phyloP scores from a whole-genome alignment of 2,888 invertebrate species.

The Tetranychus piercei region DNA sequence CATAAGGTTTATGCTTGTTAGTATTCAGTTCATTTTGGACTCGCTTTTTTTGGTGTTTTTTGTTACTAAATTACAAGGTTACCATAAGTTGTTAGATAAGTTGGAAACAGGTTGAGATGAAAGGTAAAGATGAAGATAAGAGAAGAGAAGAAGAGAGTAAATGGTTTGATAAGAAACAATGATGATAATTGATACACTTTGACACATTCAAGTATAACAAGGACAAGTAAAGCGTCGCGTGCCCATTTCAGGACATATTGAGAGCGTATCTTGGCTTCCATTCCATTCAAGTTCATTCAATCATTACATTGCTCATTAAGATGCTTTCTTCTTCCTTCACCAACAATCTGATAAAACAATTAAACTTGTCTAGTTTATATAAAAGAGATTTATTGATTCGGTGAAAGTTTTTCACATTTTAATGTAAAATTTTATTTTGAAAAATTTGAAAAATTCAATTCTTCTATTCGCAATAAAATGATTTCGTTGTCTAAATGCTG shows the following conservation, averaged over 20 bases:
- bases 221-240: neutral
- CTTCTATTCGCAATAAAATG: too few species aligned
- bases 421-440: too few species aligned
- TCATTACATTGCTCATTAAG: too few species aligned
- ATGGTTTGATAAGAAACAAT: neutral
- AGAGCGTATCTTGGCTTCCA: neutral
- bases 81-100: constrained; percentile 1
- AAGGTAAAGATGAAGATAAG: neutral
- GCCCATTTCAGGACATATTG: neutral
- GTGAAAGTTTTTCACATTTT: too few species aligned
- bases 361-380: too few species aligned
- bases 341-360: too few species aligned
- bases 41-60: neutral
- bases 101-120: neutral
- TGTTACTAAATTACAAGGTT: neutral
- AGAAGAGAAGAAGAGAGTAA: neutral
- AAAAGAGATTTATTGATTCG: too few species aligned
- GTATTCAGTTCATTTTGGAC: neutral
- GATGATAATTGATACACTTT: neutral
- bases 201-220: neutral
- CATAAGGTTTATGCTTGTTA: neutral
- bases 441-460: too few species aligned
- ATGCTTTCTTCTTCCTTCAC: too few species aligned
- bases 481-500: too few species aligned
- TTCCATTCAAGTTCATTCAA: neutral